Evolutionary conservation across 2,113 vertebrate species (phyloP).

Genomic region (Amblyornis subalaris): DNA sequence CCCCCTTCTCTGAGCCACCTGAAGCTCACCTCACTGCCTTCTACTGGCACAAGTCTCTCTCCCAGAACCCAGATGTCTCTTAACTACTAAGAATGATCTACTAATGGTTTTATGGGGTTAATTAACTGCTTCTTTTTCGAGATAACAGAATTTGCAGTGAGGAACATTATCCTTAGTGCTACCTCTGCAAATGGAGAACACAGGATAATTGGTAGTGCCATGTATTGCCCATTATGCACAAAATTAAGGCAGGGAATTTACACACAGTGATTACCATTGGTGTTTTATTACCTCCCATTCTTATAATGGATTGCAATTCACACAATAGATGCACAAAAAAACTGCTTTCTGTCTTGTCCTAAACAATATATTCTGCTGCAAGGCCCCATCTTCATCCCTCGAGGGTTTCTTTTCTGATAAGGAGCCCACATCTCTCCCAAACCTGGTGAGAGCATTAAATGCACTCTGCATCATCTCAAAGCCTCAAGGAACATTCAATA

Average conservation of each 20-base stretch:
- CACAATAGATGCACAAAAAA: neutral
- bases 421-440: neutral
- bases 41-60: neutral
- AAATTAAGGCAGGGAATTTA: constrained; percentile 40
- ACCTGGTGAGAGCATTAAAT: neutral
- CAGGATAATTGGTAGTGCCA: constrained; percentile 32
- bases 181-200: constrained; percentile 46
- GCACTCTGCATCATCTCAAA: neutral
- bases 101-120: constrained; percentile 53
- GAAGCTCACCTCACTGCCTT: neutral
- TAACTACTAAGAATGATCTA: constrained; percentile 36
- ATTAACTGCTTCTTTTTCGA: constrained; percentile 65
- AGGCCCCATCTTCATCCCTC: fast-evolving
- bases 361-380: neutral
- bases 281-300: constrained; percentile 1
- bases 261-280: neutral
- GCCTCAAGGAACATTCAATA: neutral
- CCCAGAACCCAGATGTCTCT: constrained; percentile 22
- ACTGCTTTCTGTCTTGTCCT: neutral
- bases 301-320: neutral
- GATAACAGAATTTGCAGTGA: constrained; percentile 40
- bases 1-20: neutral
- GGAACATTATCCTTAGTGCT: constrained; percentile 46
- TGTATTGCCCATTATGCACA: constrained; percentile 12
- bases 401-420: fast-evolving